Percentiles rank a stretch among this genome's conserved stretches.
phyloP scores from a whole-genome alignment of 2,797 vertebrate genomes.

The Danio tinwini region DNA sequence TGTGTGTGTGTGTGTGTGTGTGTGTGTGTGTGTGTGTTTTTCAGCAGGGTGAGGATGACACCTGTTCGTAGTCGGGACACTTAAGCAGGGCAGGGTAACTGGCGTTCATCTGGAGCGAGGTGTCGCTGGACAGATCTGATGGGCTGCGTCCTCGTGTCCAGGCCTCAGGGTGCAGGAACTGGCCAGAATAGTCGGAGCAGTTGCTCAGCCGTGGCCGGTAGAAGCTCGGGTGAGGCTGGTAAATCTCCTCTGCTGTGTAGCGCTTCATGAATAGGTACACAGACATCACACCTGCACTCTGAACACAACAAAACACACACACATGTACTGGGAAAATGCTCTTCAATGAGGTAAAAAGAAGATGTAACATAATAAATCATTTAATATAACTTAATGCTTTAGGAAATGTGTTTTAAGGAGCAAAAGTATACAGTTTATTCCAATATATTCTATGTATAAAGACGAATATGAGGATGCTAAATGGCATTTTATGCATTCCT shows the following conservation, averaged over 20 bases:
- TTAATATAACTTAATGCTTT: too few species aligned
- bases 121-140: constrained; percentile 89
- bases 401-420: too few species aligned
- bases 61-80: constrained; percentile 89
- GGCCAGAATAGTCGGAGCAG: constrained; percentile 90
- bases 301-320: constrained; percentile 23
- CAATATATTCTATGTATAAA: too few species aligned
- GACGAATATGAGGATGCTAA: too few species aligned
- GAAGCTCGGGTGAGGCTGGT: constrained; percentile 85
- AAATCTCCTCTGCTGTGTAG: constrained; percentile 89
- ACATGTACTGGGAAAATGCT: too few species aligned
- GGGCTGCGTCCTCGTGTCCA: constrained; percentile 86
- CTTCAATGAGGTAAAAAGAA: too few species aligned
- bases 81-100: constrained; percentile 89
- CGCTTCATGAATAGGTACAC: constrained; percentile 95
- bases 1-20: too few species aligned
- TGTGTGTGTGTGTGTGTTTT: too few species aligned
- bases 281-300: constrained; percentile 91
- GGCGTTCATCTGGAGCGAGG: constrained; percentile 89
- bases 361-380: too few species aligned
- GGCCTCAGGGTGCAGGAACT: constrained; percentile 88
- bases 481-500: too few species aligned
- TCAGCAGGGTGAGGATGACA: constrained; percentile 91
- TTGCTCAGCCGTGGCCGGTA: constrained; percentile 90
- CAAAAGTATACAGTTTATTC: too few species aligned